A percentile compares a stretch with the other conserved stretches of the same genome.
Conservation (phyloP, 2,113 vertebrate species). For the Casuarius casuarius region DNA sequence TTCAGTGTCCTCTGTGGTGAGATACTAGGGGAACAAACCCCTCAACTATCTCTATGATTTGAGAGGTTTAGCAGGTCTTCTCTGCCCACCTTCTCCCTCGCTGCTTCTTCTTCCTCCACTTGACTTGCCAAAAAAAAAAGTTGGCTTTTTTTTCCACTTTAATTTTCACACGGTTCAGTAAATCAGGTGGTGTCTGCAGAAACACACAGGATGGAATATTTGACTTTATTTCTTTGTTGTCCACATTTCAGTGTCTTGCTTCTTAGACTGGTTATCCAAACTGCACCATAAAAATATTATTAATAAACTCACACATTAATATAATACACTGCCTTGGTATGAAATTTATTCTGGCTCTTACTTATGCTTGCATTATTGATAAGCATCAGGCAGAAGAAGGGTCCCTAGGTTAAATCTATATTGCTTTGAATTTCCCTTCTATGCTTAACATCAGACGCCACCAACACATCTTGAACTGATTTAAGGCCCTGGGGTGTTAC, state of each 20-base stretch:
- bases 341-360: conserved; percentile 14
- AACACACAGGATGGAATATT: not conserved
- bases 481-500: conserved; percentile 70
- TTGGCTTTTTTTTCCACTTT: not conserved
- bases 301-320: conserved; percentile 23
- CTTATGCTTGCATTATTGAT: conserved; percentile 27
- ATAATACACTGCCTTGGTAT: not conserved
- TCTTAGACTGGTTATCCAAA: conserved; percentile 8
- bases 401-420: conserved; percentile 58
- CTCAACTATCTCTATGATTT: not conserved
- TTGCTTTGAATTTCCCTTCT: conserved; percentile 72
- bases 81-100: not conserved
- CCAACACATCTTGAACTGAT: conserved; percentile 78
- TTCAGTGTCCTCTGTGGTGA: not conserved
- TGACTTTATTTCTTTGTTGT: conserved; percentile 13
- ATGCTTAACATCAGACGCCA: conserved; percentile 71
- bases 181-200: not conserved
- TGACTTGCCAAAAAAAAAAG: not conserved
- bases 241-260: not conserved
- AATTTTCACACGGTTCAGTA: not conserved
- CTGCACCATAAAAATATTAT: not conserved
- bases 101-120: not conserved
- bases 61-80: not conserved
- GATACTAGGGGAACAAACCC: not conserved
- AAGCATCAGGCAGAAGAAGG: conserved; percentile 65